Evolutionary conservation across 2,797 vertebrate genomes (phyloP).

Genomic region (Phoeniculus purpureus): DNA sequence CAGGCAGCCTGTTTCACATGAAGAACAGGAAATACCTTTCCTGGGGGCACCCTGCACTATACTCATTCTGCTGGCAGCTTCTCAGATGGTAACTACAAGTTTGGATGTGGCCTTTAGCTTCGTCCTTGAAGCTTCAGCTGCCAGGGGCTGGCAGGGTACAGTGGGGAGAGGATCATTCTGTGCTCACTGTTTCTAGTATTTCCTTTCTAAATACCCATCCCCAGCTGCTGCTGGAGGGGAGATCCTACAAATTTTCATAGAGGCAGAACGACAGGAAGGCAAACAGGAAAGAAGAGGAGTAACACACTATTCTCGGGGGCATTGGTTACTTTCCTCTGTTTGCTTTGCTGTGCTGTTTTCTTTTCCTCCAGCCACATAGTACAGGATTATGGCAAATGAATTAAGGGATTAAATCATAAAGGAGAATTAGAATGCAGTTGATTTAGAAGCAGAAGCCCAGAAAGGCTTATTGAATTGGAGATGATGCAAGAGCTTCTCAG

Average conservation of each 20-base stretch:
- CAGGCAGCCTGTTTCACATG: not conserved
- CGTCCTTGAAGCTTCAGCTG: constrained; percentile 26
- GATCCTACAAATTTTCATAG: constrained; percentile 45
- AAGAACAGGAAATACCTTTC: not conserved
- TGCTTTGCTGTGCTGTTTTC: constrained; percentile 1
- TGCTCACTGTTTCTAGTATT: constrained; percentile 4
- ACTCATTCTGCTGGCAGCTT: not conserved
- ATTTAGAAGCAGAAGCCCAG: constrained; percentile 32
- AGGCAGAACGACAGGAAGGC: constrained; percentile 59
- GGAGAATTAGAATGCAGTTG: constrained; percentile 19
- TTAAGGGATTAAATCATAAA: constrained; percentile 44
- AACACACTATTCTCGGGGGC: constrained; percentile 49
- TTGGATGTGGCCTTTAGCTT: constrained; percentile 9
- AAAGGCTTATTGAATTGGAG: constrained; percentile 7
- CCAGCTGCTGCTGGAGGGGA: constrained; percentile 8
- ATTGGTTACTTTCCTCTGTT: constrained; percentile 41
- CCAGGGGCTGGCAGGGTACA: not conserved
- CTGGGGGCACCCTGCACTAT: not conserved
- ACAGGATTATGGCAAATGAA: constrained; percentile 48
- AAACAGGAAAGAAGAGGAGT: constrained; percentile 69
- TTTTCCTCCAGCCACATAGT: constrained; percentile 32
- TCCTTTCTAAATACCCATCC: constrained; percentile 5
- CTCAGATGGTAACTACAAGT: not conserved
- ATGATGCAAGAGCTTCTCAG: constrained; percentile 1
- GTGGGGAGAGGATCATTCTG: not conserved